Percentiles rank a stretch among this genome's conserved stretches.
phyloP scores from a whole-genome alignment of 2,797 vertebrate genomes.

The Sardinella longiceps region DNA sequence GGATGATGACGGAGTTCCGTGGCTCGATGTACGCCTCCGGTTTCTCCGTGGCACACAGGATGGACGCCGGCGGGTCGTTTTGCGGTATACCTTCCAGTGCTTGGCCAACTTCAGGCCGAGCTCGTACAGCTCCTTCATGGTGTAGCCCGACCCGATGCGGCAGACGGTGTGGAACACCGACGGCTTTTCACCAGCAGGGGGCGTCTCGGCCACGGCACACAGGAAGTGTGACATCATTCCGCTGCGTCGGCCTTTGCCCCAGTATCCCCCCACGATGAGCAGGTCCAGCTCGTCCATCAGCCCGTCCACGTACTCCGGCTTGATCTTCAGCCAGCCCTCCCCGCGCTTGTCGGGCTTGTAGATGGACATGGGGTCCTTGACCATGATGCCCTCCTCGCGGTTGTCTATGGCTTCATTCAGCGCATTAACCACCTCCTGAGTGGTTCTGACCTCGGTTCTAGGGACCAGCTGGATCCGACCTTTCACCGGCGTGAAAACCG shows the following conservation, averaged over 20 bases:
- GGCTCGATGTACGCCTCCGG: constrained; percentile 96
- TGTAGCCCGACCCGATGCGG: constrained; percentile 94
- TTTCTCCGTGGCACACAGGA: constrained; percentile 87
- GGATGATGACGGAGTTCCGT: constrained; percentile 89
- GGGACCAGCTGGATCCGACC: constrained; percentile 85
- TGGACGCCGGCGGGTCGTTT: constrained; percentile 82
- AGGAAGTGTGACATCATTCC: constrained; percentile 98
- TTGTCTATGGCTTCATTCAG: constrained; percentile 94
- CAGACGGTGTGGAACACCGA: constrained; percentile 86
- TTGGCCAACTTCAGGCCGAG: constrained; percentile 88
- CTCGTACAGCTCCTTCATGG: constrained; percentile 94
- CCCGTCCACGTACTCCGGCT: constrained; percentile 91
- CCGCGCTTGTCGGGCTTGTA: constrained; percentile 98
- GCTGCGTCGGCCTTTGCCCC: constrained; percentile 90
- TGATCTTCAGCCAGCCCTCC: constrained; percentile 96
- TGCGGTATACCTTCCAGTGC: constrained; percentile 90
- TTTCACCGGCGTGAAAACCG: constrained; percentile 75
- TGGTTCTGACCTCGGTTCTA: constrained; percentile 79
- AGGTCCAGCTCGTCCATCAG: constrained; percentile 95
- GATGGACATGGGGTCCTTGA: constrained; percentile 89
- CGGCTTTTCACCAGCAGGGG: constrained; percentile 82
- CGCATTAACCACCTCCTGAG: constrained; percentile 86
- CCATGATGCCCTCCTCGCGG: constrained; percentile 95
- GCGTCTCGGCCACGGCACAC: constrained; percentile 86
- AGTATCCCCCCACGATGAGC: constrained; percentile 93